Evolutionary conservation across 2,113 vertebrate genomes (phyloP), one percentile per base, ranked within the genome.

Genomic region (Laticauda laticaudata): DNA sequence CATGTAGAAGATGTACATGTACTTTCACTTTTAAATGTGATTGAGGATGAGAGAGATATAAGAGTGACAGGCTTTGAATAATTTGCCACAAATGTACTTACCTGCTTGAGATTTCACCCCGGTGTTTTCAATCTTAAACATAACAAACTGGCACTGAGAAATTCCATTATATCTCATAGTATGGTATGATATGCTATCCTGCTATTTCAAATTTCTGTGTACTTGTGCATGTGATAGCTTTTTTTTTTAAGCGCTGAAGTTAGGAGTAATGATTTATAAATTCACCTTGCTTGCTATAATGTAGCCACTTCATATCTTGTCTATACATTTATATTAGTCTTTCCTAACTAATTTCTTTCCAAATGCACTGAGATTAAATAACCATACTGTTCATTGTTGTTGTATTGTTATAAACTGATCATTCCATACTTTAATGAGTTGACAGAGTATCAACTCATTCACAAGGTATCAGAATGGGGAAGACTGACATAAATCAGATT

Each of bases 151-250:
- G 85, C 91, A 87, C 39, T 92, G 55, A 56, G 51, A 92, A 26
- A 91, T 91, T 57, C 86, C 81, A 91, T 91, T 91, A 39, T 91
- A 56, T 59, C 53, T 91, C n/a, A 53, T 59, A 91, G 20, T 57
- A 86, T 86, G 18, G 34, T 61, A 23, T 59, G n/a, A 59, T 55
- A 61, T 53, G 29, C 26, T 92, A 23, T 21, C 34, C 85, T 87
- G 85, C 85, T 61, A 56, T 86, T 91, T 91, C 53, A 81, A 54
- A 54, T 54, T 88, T 54, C 34, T 81, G 15, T 29, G 43, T 21
- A 29, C 55, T 89, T 54, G 12, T 12, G 34, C 15, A 55, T 14
- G 2, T 21, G 53, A 29, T 29, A 57, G 39, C 18, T 81, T 81
- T 86, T 53, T 48, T 51, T 57, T 90, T 24, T 18, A 85, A 29